Evolutionary conservation across 1,140 invertebrate species (phyloP).

Genomic region (Pseudachorutes palmiensis): DNA sequence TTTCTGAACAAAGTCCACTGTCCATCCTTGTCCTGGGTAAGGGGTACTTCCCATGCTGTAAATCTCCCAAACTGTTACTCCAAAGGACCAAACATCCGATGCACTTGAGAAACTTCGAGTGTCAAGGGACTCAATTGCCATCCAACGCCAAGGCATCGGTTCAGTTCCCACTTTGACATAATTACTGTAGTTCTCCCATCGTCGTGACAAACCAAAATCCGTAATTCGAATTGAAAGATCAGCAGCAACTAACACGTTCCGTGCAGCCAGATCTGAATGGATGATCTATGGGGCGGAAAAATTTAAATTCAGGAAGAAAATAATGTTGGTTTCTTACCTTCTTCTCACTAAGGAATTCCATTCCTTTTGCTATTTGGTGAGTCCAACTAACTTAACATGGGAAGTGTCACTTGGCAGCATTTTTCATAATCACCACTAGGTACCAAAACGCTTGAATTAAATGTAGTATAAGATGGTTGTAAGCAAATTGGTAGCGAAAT

Average conservation of each 20-base stretch:
- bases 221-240: neutral
- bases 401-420: too few species aligned
- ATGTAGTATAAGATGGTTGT: too few species aligned
- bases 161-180: constrained; percentile 36
- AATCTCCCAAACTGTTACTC: constrained; percentile 78
- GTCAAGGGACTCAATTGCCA: constrained; percentile 74
- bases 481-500: too few species aligned
- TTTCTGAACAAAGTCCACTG: neutral
- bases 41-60: constrained; percentile 52
- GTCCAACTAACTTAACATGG: too few species aligned
- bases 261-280: constrained; percentile 11
- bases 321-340: too few species aligned
- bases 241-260: neutral
- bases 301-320: too few species aligned
- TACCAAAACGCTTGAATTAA: too few species aligned
- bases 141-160: constrained; percentile 66
- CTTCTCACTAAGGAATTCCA: too few species aligned
- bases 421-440: too few species aligned
- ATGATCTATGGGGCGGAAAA: too few species aligned
- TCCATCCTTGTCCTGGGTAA: neutral
- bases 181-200: constrained; percentile 15
- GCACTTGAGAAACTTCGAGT: constrained; percentile 68
- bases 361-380: too few species aligned
- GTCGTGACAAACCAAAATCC: constrained; percentile 6
- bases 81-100: constrained; percentile 79